These are phyloP conservation scores for Brachionus rubens DNA, from an alignment of 1,140 invertebrate genomes.

Conservation along the genomic window DNA sequence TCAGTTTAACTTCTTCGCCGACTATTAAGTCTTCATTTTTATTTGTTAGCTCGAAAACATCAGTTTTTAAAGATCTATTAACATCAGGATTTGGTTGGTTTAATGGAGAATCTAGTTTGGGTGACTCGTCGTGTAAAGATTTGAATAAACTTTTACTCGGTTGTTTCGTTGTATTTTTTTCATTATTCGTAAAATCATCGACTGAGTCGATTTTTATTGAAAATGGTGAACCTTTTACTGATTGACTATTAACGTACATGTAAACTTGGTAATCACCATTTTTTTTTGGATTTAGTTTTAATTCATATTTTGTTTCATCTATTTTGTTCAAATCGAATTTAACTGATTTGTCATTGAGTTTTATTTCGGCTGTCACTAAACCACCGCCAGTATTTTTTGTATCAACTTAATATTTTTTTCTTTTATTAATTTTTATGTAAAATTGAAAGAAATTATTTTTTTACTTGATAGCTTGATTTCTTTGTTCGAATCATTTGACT, in stretches of 20 bases:
- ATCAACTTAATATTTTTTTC: background rate
- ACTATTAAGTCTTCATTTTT: conserved; percentile 24
- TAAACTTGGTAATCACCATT: conserved; percentile 3
- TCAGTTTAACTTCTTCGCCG: conserved; percentile 35
- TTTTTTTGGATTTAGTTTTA: background rate
- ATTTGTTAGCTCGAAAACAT: conserved; percentile 1
- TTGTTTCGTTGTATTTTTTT: background rate
- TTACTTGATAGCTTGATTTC: conserved; percentile 15
- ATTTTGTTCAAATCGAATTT: conserved; percentile 14
- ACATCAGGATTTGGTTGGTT: background rate
- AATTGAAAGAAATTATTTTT: too few species aligned
- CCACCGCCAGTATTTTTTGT: conserved; percentile 10
- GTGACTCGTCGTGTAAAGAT: background rate
- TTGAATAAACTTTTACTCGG: background rate
- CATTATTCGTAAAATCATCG: too few species aligned
- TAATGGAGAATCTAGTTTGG: background rate
- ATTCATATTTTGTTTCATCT: conserved; percentile 24
- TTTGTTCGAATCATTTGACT: background rate
- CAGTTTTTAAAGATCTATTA: background rate
- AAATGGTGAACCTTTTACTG: conserved; percentile 18
- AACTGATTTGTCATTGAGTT: background rate
- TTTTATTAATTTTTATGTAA: background rate
- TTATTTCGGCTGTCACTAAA: conserved; percentile 27
- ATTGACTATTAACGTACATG: conserved; percentile 9
- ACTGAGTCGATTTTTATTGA: background rate